Evolutionary conservation across 2,113 vertebrate species (phyloP).

Genomic region (Mesoclemmys tuberculata): DNA sequence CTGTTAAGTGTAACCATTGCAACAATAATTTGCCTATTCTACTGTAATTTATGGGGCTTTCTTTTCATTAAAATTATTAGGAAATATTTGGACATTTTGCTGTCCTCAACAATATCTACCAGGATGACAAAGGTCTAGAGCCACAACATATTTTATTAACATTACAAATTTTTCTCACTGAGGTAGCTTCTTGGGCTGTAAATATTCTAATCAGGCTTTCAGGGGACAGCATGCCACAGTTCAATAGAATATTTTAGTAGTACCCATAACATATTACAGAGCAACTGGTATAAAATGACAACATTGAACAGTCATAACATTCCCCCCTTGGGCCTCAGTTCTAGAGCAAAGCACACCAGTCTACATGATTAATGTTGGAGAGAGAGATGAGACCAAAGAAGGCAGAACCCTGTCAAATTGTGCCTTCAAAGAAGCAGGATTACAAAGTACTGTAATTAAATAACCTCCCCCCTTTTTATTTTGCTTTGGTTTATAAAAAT

Average conservation of each 20-base stretch:
- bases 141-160: neutral
- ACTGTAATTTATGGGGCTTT: neutral
- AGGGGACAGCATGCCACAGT: neutral
- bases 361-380: neutral
- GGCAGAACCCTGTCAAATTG: neutral
- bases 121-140: neutral
- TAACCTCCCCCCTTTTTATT: neutral
- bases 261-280: neutral
- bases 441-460: neutral
- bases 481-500: neutral
- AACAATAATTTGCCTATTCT: neutral
- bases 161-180: neutral
- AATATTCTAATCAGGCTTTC: neutral
- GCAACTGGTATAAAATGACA: accelerated
- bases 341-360: neutral
- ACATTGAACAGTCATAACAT: neutral
- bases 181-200: neutral
- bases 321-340: neutral
- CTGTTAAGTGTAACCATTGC: neutral
- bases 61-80: neutral
- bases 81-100: neutral
- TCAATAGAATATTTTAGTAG: accelerated
- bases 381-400: neutral
- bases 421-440: neutral
- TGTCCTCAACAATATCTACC: neutral